Base-by-base conservation (phyloP, 2,113 vertebrate genomes). In the Xiphophorus couchianus region DNA sequence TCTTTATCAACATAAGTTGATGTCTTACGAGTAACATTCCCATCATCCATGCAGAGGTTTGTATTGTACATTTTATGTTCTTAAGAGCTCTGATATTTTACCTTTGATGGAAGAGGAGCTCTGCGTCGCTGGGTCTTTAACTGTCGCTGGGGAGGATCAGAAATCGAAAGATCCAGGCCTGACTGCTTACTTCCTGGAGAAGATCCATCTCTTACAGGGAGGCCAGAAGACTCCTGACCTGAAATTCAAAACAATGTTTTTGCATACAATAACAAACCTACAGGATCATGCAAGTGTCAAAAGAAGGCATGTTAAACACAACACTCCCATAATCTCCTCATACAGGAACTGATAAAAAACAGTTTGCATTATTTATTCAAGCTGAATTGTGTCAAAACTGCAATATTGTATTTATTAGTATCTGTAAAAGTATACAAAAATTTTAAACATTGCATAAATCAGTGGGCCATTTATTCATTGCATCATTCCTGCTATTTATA, bases 51-150 rank as follows among this genome's bases (percentile, higher is more conserved):
- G 0, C 7, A 58, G 29, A 0, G 12, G 17, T 9, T 25, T 25
- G 5, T 48, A 39, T 30, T 30, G 10, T 4, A 29, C 48, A 33
- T 58, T 44, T 0, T 31, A 1, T 48, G 60, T 58, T 22, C 39
- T 31, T 44, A 62, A 63, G 33, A 5, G 37, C 15, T 54, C 9
- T 61, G 31, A 54, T 58, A n/a, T 10, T 58, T 64, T 82, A 98
- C 98, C 95, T 98, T 99, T 27, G 98, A 97, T 29, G 95, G 88
- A 64, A 94, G 95, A 61, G 96, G 93, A 62, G 95, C 92, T 87
- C 95, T 96, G 74, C 97, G 95, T 90, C 95, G 97, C 30, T 95
- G 93, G 54, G 95, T 93, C 89, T 97, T 98, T 69, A 96, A 90
- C 77, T 97, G 97, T 78, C 97, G 96, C 73, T 96, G 96, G 3